Percentiles rank a stretch among this genome's conserved stretches.
phyloP scores from a whole-genome alignment of 2,888 invertebrate species.

The Platerodrilus igneus region DNA sequence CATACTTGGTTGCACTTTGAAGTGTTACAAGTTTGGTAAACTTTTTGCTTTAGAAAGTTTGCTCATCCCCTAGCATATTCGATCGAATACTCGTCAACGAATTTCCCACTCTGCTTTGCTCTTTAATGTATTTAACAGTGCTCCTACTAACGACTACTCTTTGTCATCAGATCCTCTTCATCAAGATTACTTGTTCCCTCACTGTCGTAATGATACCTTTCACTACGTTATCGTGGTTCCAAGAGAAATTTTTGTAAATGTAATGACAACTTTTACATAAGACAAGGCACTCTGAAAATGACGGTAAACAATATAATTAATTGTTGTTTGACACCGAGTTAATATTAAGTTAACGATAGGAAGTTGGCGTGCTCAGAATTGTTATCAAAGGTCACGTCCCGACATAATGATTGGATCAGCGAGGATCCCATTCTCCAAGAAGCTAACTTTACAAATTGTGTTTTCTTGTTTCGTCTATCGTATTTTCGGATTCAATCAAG shows the following conservation, averaged over 20 bases:
- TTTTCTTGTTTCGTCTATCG: slow-evolving; percentile 45
- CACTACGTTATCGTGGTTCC: slow-evolving; percentile 11
- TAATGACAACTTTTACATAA: slow-evolving; percentile 15
- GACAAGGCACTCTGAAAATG: too few relatives aligned
- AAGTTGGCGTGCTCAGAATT: slow-evolving; percentile 41
- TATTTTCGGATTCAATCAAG: slow-evolving; percentile 43
- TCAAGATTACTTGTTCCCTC: slow-evolving; percentile 28
- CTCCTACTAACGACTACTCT: slow-evolving; percentile 33
- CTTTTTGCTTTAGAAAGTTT: slow-evolving; percentile 26
- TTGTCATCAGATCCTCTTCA: slow-evolving; percentile 33
- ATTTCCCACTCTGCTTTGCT: slow-evolving; percentile 25
- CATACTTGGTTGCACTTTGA: slow-evolving; percentile 38
- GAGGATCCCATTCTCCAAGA: slow-evolving; percentile 36
- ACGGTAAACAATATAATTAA: too few relatives aligned
- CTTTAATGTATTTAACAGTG: slow-evolving; percentile 32
- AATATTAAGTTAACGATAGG: too few relatives aligned
- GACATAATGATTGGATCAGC: slow-evolving; percentile 46
- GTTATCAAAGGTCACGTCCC: slow-evolving; percentile 43
- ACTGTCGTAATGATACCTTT: slow-evolving; percentile 18
- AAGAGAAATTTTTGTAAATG: slow-evolving; percentile 5
- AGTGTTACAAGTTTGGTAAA: slow-evolving; percentile 34
- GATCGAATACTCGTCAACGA: slow-evolving; percentile 22
- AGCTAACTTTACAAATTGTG: slow-evolving; percentile 47
- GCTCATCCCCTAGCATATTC: slow-evolving; percentile 19
- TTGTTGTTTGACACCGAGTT: too few relatives aligned